Evolutionary conservation across 1,140 invertebrate genomes (phyloP), one percentile per base, ranked within the genome.

Genomic region (Drosophila saltans): DNA sequence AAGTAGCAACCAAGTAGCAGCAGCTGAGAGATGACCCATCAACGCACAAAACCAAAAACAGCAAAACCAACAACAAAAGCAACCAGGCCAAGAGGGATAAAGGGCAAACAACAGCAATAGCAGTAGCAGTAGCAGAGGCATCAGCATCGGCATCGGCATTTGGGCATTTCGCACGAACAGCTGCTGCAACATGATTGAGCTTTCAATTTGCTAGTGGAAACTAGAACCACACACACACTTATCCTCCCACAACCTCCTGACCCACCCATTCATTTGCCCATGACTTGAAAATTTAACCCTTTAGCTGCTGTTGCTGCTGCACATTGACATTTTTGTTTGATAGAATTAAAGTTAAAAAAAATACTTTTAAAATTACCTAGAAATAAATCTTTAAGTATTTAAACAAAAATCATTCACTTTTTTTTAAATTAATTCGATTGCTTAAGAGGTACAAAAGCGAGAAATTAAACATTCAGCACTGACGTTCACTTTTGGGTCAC

Each of bases 181-280:
- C 83, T 88, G 84, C 77, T 89, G 84, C 73, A 83, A 80, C 83
- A 88, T 88, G 83, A 88, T 88, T 88, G 83, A 88, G 83, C 83
- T 88, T 80, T 88, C 83, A 83, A 89, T 89, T 89, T 88, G 84
- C 67, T 80, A 72, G 59, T 36, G 57, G 63, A 41, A 63, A 26
- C 33, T 39, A 59, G 36, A 59, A 59, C 57, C 57, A 59, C 57
- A 36, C 21, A 39, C 33, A 55, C 33, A 55, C 48, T 26, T 10
- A 11, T 5, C 2, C 11, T 26, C 48, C 26, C 11, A 55, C 48
- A 55, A 7, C 33, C 33, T 36, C 33, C 33, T 36, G 33, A 36
- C 33, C 33, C 21, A 26, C 8, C 45, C 8, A 52, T 26, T 10
- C n/a, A 52, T 6, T 36, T 36, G 33, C 45, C 21, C 21, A 52